Evolutionary conservation across 2,888 invertebrate genomes (phyloP).

Genomic region (Chymomyza caudatula): DNA sequence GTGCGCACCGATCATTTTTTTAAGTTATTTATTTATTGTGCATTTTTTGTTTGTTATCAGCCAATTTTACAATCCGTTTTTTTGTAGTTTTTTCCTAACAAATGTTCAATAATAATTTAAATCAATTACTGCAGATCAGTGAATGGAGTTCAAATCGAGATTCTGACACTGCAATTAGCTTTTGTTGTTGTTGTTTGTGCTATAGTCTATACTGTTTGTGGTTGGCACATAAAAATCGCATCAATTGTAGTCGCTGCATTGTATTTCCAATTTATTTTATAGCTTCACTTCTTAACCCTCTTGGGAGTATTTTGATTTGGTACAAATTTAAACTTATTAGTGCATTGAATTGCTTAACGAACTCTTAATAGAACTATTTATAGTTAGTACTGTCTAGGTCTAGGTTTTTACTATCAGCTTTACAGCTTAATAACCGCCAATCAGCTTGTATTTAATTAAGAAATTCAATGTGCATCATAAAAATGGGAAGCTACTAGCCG

Average conservation of each 20-base stretch:
- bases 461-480: conserved; percentile 31
- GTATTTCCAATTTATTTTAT: conserved; percentile 3
- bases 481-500: conserved; percentile 8
- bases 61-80: background rate
- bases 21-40: background rate
- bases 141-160: background rate
- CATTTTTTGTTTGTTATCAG: background rate
- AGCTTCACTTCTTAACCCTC: background rate
- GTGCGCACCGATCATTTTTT: too few species aligned
- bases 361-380: background rate
- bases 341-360: background rate
- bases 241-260: conserved; percentile 12
- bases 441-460: conserved; percentile 44
- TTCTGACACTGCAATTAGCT: background rate
- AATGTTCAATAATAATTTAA: conserved; percentile 24
- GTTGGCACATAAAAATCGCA: conserved; percentile 27
- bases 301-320: background rate
- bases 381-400: background rate
- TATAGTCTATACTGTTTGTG: background rate
- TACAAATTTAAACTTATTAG: conserved; percentile 1
- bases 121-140: conserved; percentile 27
- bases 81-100: background rate
- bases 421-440: conserved; percentile 13
- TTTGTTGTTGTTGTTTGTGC: background rate
- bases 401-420: conserved; percentile 1